Conservation (phyloP, 2,888 invertebrate species). For the Tenthredo mesomela region DNA sequence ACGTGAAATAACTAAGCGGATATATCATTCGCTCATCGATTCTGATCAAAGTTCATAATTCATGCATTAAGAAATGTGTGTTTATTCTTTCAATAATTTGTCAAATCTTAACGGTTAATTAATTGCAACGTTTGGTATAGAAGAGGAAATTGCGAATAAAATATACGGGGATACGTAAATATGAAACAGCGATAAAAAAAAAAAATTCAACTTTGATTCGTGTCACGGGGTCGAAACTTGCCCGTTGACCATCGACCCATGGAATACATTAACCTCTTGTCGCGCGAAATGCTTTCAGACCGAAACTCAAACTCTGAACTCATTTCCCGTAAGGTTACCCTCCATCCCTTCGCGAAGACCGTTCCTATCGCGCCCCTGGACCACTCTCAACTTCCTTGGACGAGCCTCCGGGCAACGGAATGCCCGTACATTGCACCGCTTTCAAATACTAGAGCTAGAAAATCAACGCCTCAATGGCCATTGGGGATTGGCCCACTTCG, state of each 20-base stretch:
- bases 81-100: neutral
- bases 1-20: slow-evolving; percentile 10
- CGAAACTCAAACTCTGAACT: slow-evolving; percentile 34
- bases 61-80: neutral
- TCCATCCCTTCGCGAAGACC: neutral
- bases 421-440: neutral
- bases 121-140: neutral
- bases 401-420: slow-evolving; percentile 6
- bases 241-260: slow-evolving; percentile 39
- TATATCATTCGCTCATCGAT: slow-evolving; percentile 20
- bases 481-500: slow-evolving; percentile 28
- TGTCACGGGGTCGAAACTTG: slow-evolving; percentile 9
- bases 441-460: slow-evolving; percentile 22
- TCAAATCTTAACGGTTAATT: neutral
- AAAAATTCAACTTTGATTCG: slow-evolving; percentile 22
- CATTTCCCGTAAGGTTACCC: slow-evolving; percentile 32
- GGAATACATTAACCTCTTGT: slow-evolving; percentile 45
- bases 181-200: neutral
- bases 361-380: slow-evolving; percentile 32
- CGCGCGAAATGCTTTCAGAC: slow-evolving; percentile 47
- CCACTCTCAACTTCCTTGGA: slow-evolving; percentile 40
- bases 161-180: neutral
- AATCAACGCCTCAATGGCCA: slow-evolving; percentile 27
- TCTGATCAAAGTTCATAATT: neutral
- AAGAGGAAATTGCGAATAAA: neutral